Evolutionary conservation across 2,113 vertebrate genomes (phyloP).

Genomic region (Rhizomys pruinosus): DNA sequence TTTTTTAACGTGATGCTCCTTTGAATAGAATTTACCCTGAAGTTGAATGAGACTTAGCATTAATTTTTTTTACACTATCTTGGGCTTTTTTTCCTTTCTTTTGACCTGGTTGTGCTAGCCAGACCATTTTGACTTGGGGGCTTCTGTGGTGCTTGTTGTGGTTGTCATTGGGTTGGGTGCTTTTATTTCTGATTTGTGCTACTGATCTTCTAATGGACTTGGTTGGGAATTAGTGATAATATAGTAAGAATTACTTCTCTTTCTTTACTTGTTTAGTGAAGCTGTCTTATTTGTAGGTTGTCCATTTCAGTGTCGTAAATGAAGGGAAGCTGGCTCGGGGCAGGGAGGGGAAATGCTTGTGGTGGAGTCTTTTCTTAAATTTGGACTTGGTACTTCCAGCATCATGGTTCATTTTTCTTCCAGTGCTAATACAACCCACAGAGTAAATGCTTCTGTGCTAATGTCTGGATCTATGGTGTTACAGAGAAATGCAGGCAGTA

Average conservation of each 20-base stretch:
- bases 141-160: too few species aligned
- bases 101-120: neutral
- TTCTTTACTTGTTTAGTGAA: slow-evolving; percentile 2
- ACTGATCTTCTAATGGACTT: neutral
- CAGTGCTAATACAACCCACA: neutral
- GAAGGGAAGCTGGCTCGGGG: neutral
- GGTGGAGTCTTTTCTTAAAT: neutral
- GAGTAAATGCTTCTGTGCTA: slow-evolving; percentile 51
- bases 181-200: slow-evolving; percentile 55
- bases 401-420: neutral
- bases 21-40: slow-evolving; percentile 24
- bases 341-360: neutral
- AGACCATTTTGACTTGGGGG: slow-evolving; percentile 26
- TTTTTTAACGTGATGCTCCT: slow-evolving; percentile 4
- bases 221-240: slow-evolving; percentile 58
- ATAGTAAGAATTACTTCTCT: slow-evolving; percentile 8
- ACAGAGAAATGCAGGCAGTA: slow-evolving; percentile 96
- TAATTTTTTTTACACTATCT: slow-evolving; percentile 18
- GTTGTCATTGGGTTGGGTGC: neutral
- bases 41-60: neutral
- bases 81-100: neutral
- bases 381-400: neutral
- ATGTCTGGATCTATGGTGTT: slow-evolving; percentile 76
- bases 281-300: neutral
- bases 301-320: slow-evolving; percentile 16